Conservation (phyloP, 30 jellyfish, hydroid and myxozoan species). For the Hydractinia symbiolongicarpus region DNA sequence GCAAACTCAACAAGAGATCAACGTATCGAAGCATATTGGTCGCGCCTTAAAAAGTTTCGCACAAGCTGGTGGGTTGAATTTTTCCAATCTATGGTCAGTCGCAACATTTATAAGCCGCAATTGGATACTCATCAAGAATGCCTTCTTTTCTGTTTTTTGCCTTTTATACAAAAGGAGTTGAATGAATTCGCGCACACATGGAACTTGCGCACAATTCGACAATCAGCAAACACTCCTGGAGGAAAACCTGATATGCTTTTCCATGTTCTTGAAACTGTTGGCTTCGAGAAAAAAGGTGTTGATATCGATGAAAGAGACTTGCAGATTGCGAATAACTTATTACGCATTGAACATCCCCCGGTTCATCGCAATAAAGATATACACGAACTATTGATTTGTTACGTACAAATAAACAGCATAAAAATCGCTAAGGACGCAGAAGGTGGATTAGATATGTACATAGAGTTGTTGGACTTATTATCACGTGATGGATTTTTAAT, state of each 20-base stretch:
- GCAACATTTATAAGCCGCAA: background rate
- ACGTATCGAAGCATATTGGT: slow-evolving; percentile 36
- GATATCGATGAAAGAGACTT: background rate
- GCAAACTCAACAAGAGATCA: slow-evolving; percentile 31
- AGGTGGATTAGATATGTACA: slow-evolving; percentile 16
- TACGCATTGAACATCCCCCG: slow-evolving; percentile 28
- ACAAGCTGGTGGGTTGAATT: slow-evolving; percentile 23
- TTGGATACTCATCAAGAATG: slow-evolving; percentile 29
- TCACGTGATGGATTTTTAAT: slow-evolving; percentile 6
- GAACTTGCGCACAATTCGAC: slow-evolving; percentile 6
- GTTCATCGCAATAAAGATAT: slow-evolving; percentile 18
- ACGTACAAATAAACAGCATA: background rate
- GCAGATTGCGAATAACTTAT: slow-evolving; percentile 13
- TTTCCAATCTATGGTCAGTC: slow-evolving; percentile 7
- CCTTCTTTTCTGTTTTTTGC: slow-evolving; percentile 20
- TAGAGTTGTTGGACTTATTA: slow-evolving; percentile 5
- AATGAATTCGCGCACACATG: background rate
- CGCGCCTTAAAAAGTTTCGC: slow-evolving; percentile 25
- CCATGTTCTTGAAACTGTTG: slow-evolving; percentile 26
- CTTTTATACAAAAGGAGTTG: slow-evolving; percentile 25
- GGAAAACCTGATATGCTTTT: slow-evolving; percentile 30
- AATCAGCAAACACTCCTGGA: slow-evolving; percentile 29
- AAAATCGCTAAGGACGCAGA: slow-evolving; percentile 16
- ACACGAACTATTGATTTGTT: slow-evolving; percentile 4
- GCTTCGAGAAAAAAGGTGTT: slow-evolving; percentile 9